Base-by-base conservation (phyloP, 1,140 invertebrate species). In the Drosophila asahinai region DNA sequence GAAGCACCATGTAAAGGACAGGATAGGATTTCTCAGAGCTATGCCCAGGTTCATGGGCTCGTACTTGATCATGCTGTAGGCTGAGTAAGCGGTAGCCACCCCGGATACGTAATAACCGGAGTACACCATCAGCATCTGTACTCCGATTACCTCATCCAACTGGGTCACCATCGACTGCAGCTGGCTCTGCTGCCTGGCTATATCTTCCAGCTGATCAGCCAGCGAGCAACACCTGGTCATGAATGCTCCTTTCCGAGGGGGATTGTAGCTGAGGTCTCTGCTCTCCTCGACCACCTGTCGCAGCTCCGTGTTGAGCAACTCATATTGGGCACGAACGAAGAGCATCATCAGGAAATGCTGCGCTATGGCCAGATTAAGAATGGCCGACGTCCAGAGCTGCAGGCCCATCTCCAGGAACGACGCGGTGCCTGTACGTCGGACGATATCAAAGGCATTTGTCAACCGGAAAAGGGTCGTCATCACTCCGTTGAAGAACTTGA, bases 401-500 rank as follows among this genome's bases (percentile, higher is more conserved):
- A 25, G 8, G 1, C 4, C 2, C 0, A 54, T 7, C 12, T 3
- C 11, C 14, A 33, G 2, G 1, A 19, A 36, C 1, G 0, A 7
- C 7, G 4, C 15, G 0, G 11, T 1, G 4, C 14, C 3, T 6
- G 2, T 0, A 11, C 2, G 2, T 5, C 3, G 2, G 14, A 15
- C 2, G 0, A 0, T 1, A 2, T 2, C 0, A 0, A 22, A 38
- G 17, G 1, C 3, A 0, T 15, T 9, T 1, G 22, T 0, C 15
- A 6, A 0, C 38, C 19, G 17, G 0, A 15, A 22, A 40, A 40
- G 1, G 15, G n/a, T 4, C n/a, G 2, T 0, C 2, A 25, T 1
- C n/a, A 25, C 3, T 11, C 8, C 1, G 5, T 40, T 57, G 5
- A 57, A 5, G 5, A 25, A 22, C 19, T 57, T 57, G 8, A 22